Percentiles rank a stretch among this genome's conserved stretches.
phyloP scores from a whole-genome alignment of 2,113 vertebrate genomes.

The Colinus virginianus region DNA sequence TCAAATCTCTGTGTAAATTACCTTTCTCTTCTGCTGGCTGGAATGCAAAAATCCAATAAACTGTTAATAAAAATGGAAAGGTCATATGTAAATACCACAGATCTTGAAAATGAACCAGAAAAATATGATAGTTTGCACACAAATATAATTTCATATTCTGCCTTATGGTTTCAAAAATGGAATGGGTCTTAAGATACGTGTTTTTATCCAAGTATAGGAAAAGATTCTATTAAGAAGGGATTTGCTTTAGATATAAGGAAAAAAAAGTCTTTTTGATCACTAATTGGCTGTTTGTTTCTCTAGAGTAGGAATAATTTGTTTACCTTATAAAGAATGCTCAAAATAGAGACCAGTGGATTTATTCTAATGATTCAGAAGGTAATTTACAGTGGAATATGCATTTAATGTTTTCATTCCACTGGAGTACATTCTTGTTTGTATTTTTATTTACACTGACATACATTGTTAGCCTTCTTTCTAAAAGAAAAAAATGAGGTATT shows the following conservation, averaged over 20 bases:
- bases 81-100: slow-evolving; percentile 82
- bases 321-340: slow-evolving; percentile 34
- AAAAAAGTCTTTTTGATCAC: slow-evolving; percentile 33
- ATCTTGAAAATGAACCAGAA: slow-evolving; percentile 78
- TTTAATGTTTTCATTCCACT: neutral
- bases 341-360: slow-evolving; percentile 35
- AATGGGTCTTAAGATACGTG: slow-evolving; percentile 1
- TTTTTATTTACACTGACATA: neutral
- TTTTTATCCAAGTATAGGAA: slow-evolving; percentile 13
- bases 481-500: neutral
- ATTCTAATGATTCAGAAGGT: slow-evolving; percentile 31
- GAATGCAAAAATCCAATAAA: slow-evolving; percentile 84
- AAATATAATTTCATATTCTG: slow-evolving; percentile 69
- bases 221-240: slow-evolving; percentile 52
- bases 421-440: neutral
- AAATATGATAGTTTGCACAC: slow-evolving; percentile 72
- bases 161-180: slow-evolving; percentile 63
- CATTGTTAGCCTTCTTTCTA: neutral
- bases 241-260: slow-evolving; percentile 59
- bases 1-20: slow-evolving; percentile 84
- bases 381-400: neutral
- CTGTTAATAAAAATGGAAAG: slow-evolving; percentile 84
- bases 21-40: slow-evolving; percentile 76
- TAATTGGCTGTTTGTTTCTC: slow-evolving; percentile 69
- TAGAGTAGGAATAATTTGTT: slow-evolving; percentile 52